Base-by-base conservation (phyloP, 2,888 invertebrate genomes). In the Strigamia transsilvanica region DNA sequence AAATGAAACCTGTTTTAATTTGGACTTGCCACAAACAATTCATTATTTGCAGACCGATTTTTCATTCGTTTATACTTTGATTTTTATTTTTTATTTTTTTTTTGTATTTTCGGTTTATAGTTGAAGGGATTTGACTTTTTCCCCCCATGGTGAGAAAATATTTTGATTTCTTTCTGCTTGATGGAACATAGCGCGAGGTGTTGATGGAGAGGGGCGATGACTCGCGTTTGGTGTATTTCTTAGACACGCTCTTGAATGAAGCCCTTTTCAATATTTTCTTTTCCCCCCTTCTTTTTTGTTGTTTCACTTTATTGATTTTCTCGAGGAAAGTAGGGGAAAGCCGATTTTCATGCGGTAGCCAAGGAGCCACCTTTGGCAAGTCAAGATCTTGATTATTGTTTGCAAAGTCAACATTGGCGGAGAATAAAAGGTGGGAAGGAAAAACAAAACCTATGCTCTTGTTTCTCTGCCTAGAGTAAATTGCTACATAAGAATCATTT, bases 361-460 rank as follows among this genome's bases (percentile, higher is more conserved):
- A 15, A 46, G 15, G 46, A 46, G 15, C 46, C 61, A 61, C 61
- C 61, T 61, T 61, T 61, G 61, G 61, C 61, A 23, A 61, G 61
- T 61, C 61, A 61, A 61, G 61, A 61, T 61, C 61, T 61, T 61
- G 61, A 61, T 61, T 61, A 61, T 61, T 61, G 61, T 61, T 61
- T 61, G 21, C 61, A 61, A 61, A 61, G 61, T 61, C 61, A 61
- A 61, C 61, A 61, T 18, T 18, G 61, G 21, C n/a, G 23, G 18
- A 23, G 23, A 61, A 23, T 61, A 23, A 9, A n/a, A 15, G 18
- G 61, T 18, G 61, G 61, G 10, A 61, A 61, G 18, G 23, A 23
- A 61, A 61, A 61, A 61, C 61, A 61, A 61, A 61, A 61, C 61
- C 23, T 23, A 18, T 61, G 10, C 21, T 61, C 10, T 61, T 18